phyloP scores from a whole-genome alignment of 92 coral and sea anemone species.

The Phymanthus crucifer region DNA sequence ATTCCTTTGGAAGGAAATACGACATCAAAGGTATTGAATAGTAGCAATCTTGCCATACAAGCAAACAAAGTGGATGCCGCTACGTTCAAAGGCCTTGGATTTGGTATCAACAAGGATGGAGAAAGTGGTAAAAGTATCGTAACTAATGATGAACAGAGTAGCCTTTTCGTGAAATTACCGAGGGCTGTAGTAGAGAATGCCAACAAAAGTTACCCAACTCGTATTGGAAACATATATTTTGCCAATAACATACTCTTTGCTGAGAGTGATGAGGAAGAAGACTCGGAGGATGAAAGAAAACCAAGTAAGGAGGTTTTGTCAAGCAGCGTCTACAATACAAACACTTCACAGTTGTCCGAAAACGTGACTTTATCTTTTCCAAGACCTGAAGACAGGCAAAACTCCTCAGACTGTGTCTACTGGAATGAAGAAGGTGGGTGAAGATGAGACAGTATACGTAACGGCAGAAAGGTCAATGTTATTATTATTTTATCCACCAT shows the following conservation, averaged over 20 bases:
- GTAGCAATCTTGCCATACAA: slow-evolving; percentile 63
- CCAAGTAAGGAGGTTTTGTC: slow-evolving; percentile 32
- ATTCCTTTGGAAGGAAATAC: slow-evolving; percentile 57
- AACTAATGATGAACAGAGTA: slow-evolving; percentile 12
- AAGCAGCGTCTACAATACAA: slow-evolving; percentile 29
- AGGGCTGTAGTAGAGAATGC: neutral
- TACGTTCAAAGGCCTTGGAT: slow-evolving; percentile 61
- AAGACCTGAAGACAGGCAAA: slow-evolving; percentile 4
- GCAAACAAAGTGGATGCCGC: slow-evolving; percentile 47
- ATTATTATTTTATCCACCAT: too few species aligned
- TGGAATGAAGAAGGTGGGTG: slow-evolving; percentile 23
- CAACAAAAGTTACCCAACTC: slow-evolving; percentile 20
- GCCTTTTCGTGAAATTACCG: slow-evolving; percentile 15
- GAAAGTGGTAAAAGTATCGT: slow-evolving; percentile 5
- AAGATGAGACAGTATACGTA: too few species aligned
- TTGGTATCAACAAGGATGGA: slow-evolving; percentile 34
- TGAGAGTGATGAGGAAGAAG: slow-evolving; percentile 36
- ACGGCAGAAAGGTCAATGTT: too few species aligned
- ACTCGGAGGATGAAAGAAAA: slow-evolving; percentile 12
- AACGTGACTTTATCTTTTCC: slow-evolving; percentile 38
- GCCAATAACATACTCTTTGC: slow-evolving; percentile 76
- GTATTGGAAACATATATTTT: slow-evolving; percentile 66
- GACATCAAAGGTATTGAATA: slow-evolving; percentile 47
- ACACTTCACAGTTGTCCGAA: slow-evolving; percentile 15
- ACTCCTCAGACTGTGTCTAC: slow-evolving; percentile 33